Evolutionary conservation across 2,113 vertebrate genomes (phyloP).

Genomic region (Bufo gargarizans): DNA sequence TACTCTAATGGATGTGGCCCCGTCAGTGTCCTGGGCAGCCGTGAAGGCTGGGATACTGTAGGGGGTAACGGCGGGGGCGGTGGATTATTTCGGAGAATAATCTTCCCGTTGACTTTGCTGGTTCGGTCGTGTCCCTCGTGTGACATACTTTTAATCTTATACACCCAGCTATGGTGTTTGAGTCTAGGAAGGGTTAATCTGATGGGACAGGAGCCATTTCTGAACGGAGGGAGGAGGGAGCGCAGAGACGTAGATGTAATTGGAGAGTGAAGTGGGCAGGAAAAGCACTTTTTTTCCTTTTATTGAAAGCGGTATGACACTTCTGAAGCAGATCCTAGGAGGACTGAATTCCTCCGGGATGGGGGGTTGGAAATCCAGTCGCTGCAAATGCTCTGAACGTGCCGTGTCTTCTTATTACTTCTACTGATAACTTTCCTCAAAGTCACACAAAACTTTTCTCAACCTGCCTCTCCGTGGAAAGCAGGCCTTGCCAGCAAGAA

Average conservation of each 20-base stretch:
- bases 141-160: neutral
- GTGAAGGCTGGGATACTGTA: neutral
- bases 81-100: too few species aligned
- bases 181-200: neutral
- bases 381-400: neutral
- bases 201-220: neutral
- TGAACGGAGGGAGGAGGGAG: neutral
- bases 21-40: neutral
- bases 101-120: too few species aligned
- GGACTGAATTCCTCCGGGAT: conserved; percentile 10
- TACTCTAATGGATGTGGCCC: too few species aligned
- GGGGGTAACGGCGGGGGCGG: neutral
- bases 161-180: neutral
- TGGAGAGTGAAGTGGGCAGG: conserved; percentile 27
- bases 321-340: conserved; percentile 28
- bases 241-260: conserved; percentile 58
- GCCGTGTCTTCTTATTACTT: neutral
- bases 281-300: conserved; percentile 25
- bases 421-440: neutral
- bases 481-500: too few species aligned
- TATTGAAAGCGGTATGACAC: conserved; percentile 34
- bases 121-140: too few species aligned
- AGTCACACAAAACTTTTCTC: neutral
- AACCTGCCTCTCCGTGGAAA: too few species aligned
- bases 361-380: conserved; percentile 3